These are phyloP conservation scores for Gallirallus australis DNA, from an alignment of 2,797 vertebrate genomes.

Conservation along the genomic window DNA sequence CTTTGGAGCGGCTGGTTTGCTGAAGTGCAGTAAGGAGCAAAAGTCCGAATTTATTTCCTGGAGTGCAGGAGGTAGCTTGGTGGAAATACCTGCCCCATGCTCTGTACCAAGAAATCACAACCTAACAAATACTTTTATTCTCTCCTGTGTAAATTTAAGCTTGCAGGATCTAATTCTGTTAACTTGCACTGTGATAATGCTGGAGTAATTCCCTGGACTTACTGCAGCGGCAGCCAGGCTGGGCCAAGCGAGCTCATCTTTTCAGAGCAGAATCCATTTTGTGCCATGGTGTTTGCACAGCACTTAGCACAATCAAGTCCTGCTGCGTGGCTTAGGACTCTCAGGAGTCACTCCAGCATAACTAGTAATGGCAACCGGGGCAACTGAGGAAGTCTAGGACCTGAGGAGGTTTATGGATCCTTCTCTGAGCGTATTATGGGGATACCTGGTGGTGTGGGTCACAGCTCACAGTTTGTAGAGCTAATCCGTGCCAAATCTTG, in stretches of 20 bases:
- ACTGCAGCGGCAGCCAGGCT: not conserved
- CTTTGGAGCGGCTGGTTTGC: not conserved
- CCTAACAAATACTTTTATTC: not conserved
- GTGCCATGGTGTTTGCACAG: constrained; percentile 20
- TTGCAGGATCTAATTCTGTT: not conserved
- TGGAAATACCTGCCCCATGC: not conserved
- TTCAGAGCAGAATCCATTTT: constrained; percentile 39
- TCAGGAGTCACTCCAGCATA: not conserved
- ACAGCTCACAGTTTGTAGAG: not conserved
- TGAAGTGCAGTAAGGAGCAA: not conserved
- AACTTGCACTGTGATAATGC: not conserved
- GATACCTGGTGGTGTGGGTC: not conserved
- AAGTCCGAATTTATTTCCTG: not conserved
- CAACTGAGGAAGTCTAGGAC: not conserved
- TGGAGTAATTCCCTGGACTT: not conserved
- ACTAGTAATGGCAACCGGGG: accelerated
- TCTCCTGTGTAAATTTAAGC: not conserved
- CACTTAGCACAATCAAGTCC: not conserved
- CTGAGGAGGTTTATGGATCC: not conserved
- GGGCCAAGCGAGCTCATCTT: not conserved
- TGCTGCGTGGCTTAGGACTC: not conserved
- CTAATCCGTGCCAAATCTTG: not conserved
- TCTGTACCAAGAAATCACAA: not conserved
- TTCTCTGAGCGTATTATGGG: not conserved
- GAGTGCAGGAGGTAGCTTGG: not conserved